Conservation (phyloP, 1,140 invertebrate species). For the Lasaia peninsularis region DNA sequence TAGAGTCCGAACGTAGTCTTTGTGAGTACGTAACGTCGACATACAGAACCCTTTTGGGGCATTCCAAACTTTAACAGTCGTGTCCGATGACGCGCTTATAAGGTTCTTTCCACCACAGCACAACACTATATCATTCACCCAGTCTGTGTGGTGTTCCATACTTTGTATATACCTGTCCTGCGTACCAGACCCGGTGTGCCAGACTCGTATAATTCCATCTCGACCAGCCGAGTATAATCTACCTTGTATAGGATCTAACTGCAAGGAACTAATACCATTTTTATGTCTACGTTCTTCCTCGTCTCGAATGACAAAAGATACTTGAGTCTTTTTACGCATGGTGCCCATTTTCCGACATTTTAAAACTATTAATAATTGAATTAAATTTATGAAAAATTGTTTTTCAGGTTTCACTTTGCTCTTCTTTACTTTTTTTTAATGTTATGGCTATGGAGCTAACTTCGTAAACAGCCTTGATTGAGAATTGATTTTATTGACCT, state of each 20-base stretch:
- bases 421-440: too few species aligned
- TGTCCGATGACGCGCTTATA: slow-evolving; percentile 99
- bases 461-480: too few species aligned
- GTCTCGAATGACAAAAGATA: slow-evolving; percentile 98
- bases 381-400: slow-evolving; percentile 18
- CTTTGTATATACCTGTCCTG: slow-evolving; percentile 94
- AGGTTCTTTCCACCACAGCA: slow-evolving; percentile 98
- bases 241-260: slow-evolving; percentile 92
- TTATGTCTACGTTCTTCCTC: slow-evolving; percentile 95
- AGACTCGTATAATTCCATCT: slow-evolving; percentile 98
- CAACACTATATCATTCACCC: slow-evolving; percentile 99
- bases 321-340: slow-evolving; percentile 82
- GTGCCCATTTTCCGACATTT: slow-evolving; percentile 74
- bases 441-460: too few species aligned
- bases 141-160: slow-evolving; percentile 99
- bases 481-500: too few species aligned
- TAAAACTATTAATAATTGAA: slow-evolving; percentile 39
- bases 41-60: slow-evolving; percentile 99
- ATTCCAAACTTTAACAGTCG: slow-evolving; percentile 99
- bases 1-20: slow-evolving; percentile 98
- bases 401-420: background rate
- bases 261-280: slow-evolving; percentile 96
- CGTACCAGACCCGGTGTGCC: slow-evolving; percentile 83
- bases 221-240: slow-evolving; percentile 98
- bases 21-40: slow-evolving; percentile 97